Evolutionary conservation across 1,140 invertebrate genomes (phyloP), one percentile per base, ranked within the genome.

Genomic region (Pygmarrhopalites habei): DNA sequence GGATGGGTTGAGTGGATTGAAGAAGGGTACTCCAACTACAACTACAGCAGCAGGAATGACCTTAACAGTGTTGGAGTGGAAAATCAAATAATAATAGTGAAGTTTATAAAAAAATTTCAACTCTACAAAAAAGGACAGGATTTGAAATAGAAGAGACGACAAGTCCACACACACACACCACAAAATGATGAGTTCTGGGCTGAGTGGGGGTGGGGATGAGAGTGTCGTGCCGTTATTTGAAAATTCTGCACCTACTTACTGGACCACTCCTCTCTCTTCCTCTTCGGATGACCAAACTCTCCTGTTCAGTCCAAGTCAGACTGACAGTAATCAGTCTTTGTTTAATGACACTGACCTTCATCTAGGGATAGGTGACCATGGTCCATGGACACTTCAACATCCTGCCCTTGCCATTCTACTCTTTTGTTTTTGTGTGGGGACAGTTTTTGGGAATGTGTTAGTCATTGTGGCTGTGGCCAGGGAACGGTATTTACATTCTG

Each of bases 381-480:
- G 14, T 29, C 49, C 25, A 3, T 41, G 29, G 53, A 56, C 29
- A 17, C 35, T 56, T n/a, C 4, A 56, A 7, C 53, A 41, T 17
- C 53, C 53, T 2, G 66, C 47, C 17, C 70, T 84, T 0, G 81
- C 80, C 2, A 67, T 81, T 0, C 60, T 85, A 0, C 71, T 86
- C 1, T 71, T 81, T 12, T 62, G 81, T 1, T 85, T 86, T 68
- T 84, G 82, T 15, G 72, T 83, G 1, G 78, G 79, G 0, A 85
- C 84, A 0, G 79, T 84, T 23, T 83, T 86, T 64, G 87, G 87
- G 1, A 89, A 89, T 73, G 77, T 80, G 4, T 74, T 89, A 10
- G 86, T 89, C 0, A 86, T 88, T 52, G 73, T 84, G 1, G 85
- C 86, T 0, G 85, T 89, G 10, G 78, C 82, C 1, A 77, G 83